A percentile compares a stretch with the other conserved stretches of the same genome.
phyloP scores from a whole-genome alignment of 2,888 invertebrate species.

The Lamproptera curius region DNA sequence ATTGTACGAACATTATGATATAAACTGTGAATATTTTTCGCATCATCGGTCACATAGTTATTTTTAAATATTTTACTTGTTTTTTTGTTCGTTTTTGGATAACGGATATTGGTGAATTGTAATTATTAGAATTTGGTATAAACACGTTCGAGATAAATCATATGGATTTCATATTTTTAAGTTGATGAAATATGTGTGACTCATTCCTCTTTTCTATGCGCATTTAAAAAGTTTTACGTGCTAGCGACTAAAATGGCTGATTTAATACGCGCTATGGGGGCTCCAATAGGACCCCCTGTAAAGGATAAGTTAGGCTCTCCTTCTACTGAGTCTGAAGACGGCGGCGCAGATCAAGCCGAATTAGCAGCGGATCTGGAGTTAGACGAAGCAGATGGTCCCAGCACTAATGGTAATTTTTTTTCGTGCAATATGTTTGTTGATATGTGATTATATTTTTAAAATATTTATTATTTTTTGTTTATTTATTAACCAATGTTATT shows the following conservation, averaged over 20 bases:
- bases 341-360: slow-evolving; percentile 81
- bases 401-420: slow-evolving; percentile 73
- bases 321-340: slow-evolving; percentile 92
- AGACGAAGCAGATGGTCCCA: slow-evolving; percentile 83
- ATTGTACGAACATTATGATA: slow-evolving; percentile 7
- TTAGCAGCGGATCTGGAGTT: slow-evolving; percentile 82
- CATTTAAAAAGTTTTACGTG: slow-evolving; percentile 14
- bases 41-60: neutral
- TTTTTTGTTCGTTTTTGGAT: neutral
- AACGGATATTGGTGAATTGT: slow-evolving; percentile 6
- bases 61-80: neutral
- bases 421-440: no score
- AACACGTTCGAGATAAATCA: slow-evolving; percentile 42
- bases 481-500: neutral
- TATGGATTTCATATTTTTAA: slow-evolving; percentile 27
- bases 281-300: slow-evolving; percentile 80
- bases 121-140: slow-evolving; percentile 19
- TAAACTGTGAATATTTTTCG: slow-evolving; percentile 2
- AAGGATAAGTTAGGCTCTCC: slow-evolving; percentile 90
- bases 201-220: slow-evolving; percentile 29
- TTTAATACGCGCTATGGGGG: slow-evolving; percentile 82
- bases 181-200: slow-evolving; percentile 50
- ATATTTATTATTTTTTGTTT: neutral
- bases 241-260: slow-evolving; percentile 79
- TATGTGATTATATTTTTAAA: no score